phyloP scores from a whole-genome alignment of 1,140 invertebrate species.

The Drosophila littoralis region DNA sequence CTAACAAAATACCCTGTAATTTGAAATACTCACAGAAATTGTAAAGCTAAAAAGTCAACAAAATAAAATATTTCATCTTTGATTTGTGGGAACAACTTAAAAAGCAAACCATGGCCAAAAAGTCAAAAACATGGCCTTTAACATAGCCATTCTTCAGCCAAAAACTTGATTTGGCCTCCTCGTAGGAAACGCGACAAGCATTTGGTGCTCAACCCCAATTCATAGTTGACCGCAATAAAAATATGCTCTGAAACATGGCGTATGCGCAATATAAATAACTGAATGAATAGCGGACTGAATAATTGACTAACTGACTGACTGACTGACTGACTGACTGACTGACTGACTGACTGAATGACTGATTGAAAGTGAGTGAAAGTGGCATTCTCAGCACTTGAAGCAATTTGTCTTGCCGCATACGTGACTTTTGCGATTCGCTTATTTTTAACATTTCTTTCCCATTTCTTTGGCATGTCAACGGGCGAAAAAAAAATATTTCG shows the following conservation, averaged over 20 bases:
- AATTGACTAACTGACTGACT: slow-evolving; percentile 8
- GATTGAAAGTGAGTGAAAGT: slow-evolving; percentile 52
- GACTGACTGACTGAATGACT: slow-evolving; percentile 17
- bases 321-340: no score
- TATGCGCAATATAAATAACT: slow-evolving; percentile 81
- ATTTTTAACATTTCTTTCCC: slow-evolving; percentile 12
- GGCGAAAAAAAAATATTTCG: slow-evolving; percentile 46
- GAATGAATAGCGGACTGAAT: slow-evolving; percentile 53
- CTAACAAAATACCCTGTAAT: slow-evolving; percentile 5
- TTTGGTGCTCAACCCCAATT: slow-evolving; percentile 57
- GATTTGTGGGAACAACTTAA: not conserved
- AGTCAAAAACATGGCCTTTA: not conserved
- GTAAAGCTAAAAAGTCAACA: no score
- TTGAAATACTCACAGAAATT: not conserved
- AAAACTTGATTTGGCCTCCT: slow-evolving; percentile 40
- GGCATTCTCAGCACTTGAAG: slow-evolving; percentile 62
- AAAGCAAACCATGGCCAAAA: not conserved
- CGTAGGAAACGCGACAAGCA: slow-evolving; percentile 39
- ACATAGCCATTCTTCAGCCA: not conserved
- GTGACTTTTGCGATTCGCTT: slow-evolving; percentile 66
- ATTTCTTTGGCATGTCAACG: slow-evolving; percentile 14
- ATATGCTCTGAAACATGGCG: slow-evolving; percentile 58
- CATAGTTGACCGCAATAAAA: slow-evolving; percentile 68
- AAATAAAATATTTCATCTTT: no score
- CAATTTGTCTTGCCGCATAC: slow-evolving; percentile 77